phyloP scores from a whole-genome alignment of 2,113 vertebrate genomes.

The Brachypodius melanocephalos region DNA sequence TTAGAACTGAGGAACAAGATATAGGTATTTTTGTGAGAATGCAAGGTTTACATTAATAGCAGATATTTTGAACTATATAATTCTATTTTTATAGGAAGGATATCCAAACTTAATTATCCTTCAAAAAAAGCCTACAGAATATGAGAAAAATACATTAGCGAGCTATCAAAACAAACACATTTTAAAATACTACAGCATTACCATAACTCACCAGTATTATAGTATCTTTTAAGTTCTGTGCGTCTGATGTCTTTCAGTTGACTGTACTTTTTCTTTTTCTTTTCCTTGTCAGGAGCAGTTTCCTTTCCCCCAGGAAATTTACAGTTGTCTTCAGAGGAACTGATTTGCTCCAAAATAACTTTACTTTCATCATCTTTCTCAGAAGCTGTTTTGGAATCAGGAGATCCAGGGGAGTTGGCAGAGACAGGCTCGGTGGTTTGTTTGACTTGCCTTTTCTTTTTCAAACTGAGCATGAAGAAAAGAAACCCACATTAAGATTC shows the following conservation, averaged over 20 bases:
- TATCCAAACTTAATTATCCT: not conserved
- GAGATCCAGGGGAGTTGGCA: slow-evolving; percentile 28
- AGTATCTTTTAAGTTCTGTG: slow-evolving; percentile 79
- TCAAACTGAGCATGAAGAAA: slow-evolving; percentile 65
- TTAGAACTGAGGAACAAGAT: not conserved
- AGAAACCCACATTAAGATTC: not conserved
- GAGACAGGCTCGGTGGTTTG: slow-evolving; percentile 69
- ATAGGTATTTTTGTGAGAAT: not conserved
- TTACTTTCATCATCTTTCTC: slow-evolving; percentile 71
- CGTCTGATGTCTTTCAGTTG: slow-evolving; percentile 78
- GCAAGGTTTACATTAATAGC: not conserved
- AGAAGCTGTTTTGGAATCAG: slow-evolving; percentile 46
- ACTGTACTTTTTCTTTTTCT: slow-evolving; percentile 77
- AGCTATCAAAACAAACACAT: not conserved
- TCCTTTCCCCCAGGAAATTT: slow-evolving; percentile 66
- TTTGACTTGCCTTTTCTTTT: slow-evolving; percentile 78
- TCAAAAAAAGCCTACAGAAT: not conserved
- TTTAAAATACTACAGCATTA: not conserved
- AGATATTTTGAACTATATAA: not conserved
- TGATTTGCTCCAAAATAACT: slow-evolving; percentile 68
- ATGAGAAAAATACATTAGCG: not conserved
- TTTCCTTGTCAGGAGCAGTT: slow-evolving; percentile 70
- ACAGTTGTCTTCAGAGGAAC: slow-evolving; percentile 66
- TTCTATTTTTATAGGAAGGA: not conserved
- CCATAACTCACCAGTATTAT: slow-evolving; percentile 65